These are phyloP conservation scores for Hydrozoanthus gracilis DNA, from an alignment of 92 coral and sea anemone genomes.

Conservation along the genomic window DNA sequence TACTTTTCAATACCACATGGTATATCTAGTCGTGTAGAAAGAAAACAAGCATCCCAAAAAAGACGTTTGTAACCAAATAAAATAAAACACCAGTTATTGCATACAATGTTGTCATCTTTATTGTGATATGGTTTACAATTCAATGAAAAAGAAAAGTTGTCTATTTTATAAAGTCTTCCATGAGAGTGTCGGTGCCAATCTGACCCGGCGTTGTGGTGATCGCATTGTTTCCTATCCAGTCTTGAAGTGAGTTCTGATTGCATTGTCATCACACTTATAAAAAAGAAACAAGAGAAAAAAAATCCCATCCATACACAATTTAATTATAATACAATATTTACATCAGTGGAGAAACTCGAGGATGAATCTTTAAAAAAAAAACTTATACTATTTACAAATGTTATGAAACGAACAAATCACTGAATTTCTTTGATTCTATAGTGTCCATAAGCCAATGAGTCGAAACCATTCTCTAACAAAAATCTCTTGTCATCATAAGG, in stretches of 20 bases:
- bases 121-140: neutral
- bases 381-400: neutral
- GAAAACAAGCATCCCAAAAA: too few relatives aligned
- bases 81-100: conserved; percentile 57
- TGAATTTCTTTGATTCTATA: neutral
- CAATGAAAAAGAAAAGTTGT: neutral
- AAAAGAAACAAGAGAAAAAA: too few relatives aligned
- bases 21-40: neutral
- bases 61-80: conserved; percentile 39
- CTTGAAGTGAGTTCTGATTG: too few relatives aligned
- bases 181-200: conserved; percentile 23
- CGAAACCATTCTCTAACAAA: neutral
- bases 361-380: too few relatives aligned
- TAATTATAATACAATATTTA: too few relatives aligned
- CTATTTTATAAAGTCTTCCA: conserved; percentile 17
- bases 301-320: too few relatives aligned
- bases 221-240: too few relatives aligned
- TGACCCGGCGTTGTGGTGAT: conserved; percentile 28
- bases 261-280: too few relatives aligned
- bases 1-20: too few relatives aligned
- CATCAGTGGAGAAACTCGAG: too few relatives aligned
- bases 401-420: too few relatives aligned
- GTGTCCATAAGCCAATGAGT: neutral
- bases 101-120: conserved; percentile 53
- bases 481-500: conserved; percentile 19